Percentiles rank a stretch among this genome's conserved stretches.
phyloP scores from a whole-genome alignment of 2,113 vertebrate species.

The Cephalopholis sonnerati region DNA sequence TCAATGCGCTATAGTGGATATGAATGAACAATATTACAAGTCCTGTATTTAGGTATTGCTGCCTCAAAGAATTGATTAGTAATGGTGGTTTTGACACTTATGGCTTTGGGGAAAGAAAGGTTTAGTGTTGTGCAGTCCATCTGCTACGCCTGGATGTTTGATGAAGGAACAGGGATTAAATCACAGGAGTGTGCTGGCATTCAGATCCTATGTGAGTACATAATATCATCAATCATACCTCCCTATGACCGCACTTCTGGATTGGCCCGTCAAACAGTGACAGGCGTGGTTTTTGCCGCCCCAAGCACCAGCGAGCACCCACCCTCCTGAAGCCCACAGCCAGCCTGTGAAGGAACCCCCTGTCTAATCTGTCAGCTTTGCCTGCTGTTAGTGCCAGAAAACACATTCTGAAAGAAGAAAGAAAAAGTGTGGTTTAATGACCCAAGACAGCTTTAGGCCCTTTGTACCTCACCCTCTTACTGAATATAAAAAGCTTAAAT shows the following conservation, averaged over 20 bases:
- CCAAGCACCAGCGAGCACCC: conserved; percentile 70
- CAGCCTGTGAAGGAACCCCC: conserved; percentile 68
- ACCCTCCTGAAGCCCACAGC: conserved; percentile 72
- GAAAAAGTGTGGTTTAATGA: conserved; percentile 80
- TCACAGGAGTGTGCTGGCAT: conserved; percentile 75
- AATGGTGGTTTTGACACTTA: conserved; percentile 47
- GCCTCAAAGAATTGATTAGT: conserved; percentile 45
- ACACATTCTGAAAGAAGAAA: conserved; percentile 74
- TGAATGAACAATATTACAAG: conserved; percentile 28
- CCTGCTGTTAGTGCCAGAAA: conserved; percentile 73
- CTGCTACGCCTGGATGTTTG: conserved; percentile 68
- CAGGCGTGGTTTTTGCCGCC: conserved; percentile 76
- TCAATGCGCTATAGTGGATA: not conserved
- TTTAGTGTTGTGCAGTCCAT: conserved; percentile 54
- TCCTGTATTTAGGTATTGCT: conserved; percentile 14
- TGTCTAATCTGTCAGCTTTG: conserved; percentile 81
- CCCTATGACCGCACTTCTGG: conserved; percentile 68
- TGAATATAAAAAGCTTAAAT: conserved; percentile 79
- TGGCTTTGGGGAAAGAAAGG: conserved; percentile 17
- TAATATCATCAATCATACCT: conserved; percentile 84
- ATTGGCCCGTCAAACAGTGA: conserved; percentile 78
- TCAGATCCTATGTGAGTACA: conserved; percentile 74
- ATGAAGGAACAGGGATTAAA: conserved; percentile 78
- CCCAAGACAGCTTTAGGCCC: conserved; percentile 76
- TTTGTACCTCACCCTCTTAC: conserved; percentile 68